Conservation (phyloP, 2,113 vertebrate genomes). For the Gnathonemus longibarbis region DNA sequence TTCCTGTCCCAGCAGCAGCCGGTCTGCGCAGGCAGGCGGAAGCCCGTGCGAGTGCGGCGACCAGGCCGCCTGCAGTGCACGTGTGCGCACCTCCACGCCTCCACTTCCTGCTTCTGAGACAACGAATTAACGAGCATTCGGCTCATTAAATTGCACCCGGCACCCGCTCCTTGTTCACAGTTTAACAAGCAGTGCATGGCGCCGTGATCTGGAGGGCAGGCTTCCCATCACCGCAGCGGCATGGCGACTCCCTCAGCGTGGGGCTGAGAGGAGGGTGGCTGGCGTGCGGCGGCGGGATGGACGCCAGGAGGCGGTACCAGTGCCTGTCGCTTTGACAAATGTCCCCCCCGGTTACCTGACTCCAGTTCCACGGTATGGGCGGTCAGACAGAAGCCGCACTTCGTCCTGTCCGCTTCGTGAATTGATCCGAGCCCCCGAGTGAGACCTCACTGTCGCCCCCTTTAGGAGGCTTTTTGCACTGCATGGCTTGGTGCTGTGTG, state of each 20-base stretch:
- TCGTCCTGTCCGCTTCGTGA: neutral
- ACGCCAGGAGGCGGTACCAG: neutral
- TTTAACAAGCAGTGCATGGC: slow-evolving; percentile 28
- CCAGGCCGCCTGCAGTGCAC: neutral
- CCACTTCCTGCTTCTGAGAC: neutral
- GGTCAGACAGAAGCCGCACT: neutral
- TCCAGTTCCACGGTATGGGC: neutral
- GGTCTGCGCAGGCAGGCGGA: neutral
- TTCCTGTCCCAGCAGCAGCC: slow-evolving; percentile 2
- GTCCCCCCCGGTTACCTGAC: neutral
- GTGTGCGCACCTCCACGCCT: neutral
- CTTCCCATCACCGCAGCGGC: no score
- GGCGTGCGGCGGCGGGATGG: neutral
- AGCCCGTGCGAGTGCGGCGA: neutral
- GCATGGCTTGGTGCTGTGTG: neutral
- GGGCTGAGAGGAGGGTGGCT: neutral
- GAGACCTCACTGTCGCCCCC: neutral
- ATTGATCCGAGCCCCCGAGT: neutral
- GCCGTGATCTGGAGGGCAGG: neutral
- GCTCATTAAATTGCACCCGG: neutral
- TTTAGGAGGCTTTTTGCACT: neutral
- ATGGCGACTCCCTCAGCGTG: neutral
- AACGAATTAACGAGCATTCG: neutral
- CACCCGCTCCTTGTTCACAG: slow-evolving; percentile 11
- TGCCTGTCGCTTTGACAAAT: neutral